Conservation (phyloP, 2,888 invertebrate genomes). For the Emmelina monodactyla region DNA sequence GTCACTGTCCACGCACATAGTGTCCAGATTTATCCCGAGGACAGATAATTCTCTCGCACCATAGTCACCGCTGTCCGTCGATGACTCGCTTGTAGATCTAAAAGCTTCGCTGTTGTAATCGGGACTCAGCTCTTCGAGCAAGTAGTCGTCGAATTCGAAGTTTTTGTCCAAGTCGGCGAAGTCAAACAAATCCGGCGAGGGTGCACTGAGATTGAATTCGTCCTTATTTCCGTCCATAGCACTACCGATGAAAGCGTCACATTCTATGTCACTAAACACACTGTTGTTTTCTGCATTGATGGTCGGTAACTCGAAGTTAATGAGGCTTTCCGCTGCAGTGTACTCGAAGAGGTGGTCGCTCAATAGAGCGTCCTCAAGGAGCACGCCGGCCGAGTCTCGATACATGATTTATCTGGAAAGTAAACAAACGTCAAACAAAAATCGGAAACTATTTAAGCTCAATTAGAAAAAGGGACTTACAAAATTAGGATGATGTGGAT, state of each 20-base stretch:
- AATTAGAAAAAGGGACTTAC: too few species aligned
- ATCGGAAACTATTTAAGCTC: too few species aligned
- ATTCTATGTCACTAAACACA: conserved; percentile 46
- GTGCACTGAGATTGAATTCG: conserved; percentile 28
- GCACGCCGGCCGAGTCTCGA: conserved; percentile 33
- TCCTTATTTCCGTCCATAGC: conserved; percentile 37
- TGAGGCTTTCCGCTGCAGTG: conserved; percentile 52
- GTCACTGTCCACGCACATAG: conserved; percentile 28
- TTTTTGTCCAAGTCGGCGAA: conserved; percentile 49
- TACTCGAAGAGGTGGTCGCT: conserved; percentile 50
- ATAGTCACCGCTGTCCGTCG: conserved; percentile 26
- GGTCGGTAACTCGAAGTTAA: conserved; percentile 50
- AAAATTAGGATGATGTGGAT: too few species aligned
- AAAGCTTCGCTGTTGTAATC: conserved; percentile 35
- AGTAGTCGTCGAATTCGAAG: conserved; percentile 42
- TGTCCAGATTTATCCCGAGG: conserved; percentile 25
- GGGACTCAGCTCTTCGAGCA: conserved; percentile 39
- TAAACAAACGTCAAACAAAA: too few species aligned
- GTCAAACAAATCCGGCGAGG: conserved; percentile 37
- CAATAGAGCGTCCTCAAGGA: conserved; percentile 41
- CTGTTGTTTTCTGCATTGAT: conserved; percentile 32
- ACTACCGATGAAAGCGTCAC: conserved; percentile 45
- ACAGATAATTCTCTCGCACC: conserved; percentile 22
- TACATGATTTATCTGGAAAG: conserved; percentile 41
- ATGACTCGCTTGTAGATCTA: conserved; percentile 27